Base-by-base conservation (phyloP, 1,140 invertebrate genomes). In the Trichomalopsis sarcophagae region DNA sequence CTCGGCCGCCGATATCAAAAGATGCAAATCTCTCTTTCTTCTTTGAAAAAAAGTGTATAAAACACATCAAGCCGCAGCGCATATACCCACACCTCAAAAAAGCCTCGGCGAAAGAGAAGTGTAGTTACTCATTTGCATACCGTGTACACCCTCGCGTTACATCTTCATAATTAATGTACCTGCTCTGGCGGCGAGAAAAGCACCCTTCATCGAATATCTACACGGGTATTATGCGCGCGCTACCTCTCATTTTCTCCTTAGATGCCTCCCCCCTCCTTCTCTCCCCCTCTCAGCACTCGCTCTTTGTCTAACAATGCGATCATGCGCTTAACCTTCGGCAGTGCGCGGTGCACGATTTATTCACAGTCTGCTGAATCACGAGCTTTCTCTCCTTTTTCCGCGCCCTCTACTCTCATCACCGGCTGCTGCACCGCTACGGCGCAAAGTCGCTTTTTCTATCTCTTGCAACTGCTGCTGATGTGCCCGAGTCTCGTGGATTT, bases 91-190 rank as follows among this genome's bases (percentile, higher is more conserved):
- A 62, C 4, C 14, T 17, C 55, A 62, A 21, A 21, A 40, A 40
- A 2, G 40, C 40, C 40, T 44, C 33, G 5, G 33, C 2, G 33
- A 36, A 6, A 36, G 33, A 36, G 5, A 36, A 36, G 33, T 36
- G 5, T 36, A 36, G 33, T 36, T 36, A 36, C 33, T 36, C 27
- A 27, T 84, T 73, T 78, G 66, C 68, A 80, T 44, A 17, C 23
- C n/a, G 17, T 14, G 40, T 17, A 11, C 73, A 81, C 81, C 73
- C 74, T 50, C 68, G 80, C 40, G 55, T 81, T 81, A 81, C 73
- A 68, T 68, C 84, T 85, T 85, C 79, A 23, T 85, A 85, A 85
- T 85, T 85, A 82, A 90, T 88, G 87, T 87, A 50, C 88, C 86
- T 87, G 69, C 21, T 27, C 71, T 27, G 47, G 27, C 23, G 73